These are phyloP conservation scores for Orbicella faveolata DNA, from an alignment of 64 coral and sea anemone species.

Conservation along the genomic window DNA sequence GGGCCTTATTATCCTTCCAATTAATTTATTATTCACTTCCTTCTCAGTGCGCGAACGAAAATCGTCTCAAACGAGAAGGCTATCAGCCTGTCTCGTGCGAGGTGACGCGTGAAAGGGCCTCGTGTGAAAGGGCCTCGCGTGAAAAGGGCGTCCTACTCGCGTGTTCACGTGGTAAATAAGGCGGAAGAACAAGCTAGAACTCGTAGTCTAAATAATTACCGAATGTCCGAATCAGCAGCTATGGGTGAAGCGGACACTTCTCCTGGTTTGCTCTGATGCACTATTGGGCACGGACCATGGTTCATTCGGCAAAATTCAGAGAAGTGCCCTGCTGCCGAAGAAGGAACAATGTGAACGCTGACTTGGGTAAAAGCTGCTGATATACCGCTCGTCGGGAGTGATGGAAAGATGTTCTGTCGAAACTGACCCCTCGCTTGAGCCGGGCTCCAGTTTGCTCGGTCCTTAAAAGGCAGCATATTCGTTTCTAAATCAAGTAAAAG, in stretches of 20 bases:
- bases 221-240: constrained; percentile 39
- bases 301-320: constrained; percentile 50
- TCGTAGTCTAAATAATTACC: neutral
- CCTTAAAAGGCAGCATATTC: constrained; percentile 2
- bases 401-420: constrained; percentile 11
- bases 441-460: constrained; percentile 36
- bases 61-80: too few species aligned
- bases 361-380: constrained; percentile 31
- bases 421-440: constrained; percentile 26
- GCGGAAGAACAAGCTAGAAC: neutral
- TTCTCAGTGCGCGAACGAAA: too few species aligned
- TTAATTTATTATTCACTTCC: too few species aligned
- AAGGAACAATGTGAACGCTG: constrained; percentile 38
- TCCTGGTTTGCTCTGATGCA: constrained; percentile 33
- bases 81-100: too few species aligned
- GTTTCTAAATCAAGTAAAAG: neutral
- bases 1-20: too few species aligned
- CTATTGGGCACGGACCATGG: constrained; percentile 15
- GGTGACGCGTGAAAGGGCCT: too few species aligned
- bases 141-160: too few species aligned
- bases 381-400: neutral
- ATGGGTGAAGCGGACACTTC: constrained; percentile 24
- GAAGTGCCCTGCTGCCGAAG: constrained; percentile 28
- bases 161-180: too few species aligned
- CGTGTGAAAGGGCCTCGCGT: too few species aligned